Conservation (phyloP, 2,797 vertebrate genomes). For the Coregonus suidteri region DNA sequence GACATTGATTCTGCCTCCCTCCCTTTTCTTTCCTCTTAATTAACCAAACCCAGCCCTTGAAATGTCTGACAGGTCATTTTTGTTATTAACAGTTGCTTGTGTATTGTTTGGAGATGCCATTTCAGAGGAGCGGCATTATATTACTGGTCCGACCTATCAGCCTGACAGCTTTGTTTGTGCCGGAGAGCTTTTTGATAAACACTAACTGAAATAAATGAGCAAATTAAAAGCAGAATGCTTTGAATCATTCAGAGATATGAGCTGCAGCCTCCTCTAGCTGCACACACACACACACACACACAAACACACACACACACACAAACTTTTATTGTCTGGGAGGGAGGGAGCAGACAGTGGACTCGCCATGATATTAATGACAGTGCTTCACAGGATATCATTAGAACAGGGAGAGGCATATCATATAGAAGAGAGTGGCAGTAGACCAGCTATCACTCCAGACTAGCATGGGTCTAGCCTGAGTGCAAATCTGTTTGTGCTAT, state of each 20-base stretch:
- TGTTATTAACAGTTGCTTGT: background rate
- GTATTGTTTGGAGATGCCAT: background rate
- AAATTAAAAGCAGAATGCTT: constrained; percentile 7
- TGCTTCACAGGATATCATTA: background rate
- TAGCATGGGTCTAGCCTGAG: background rate
- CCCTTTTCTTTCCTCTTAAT: background rate
- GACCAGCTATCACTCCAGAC: background rate
- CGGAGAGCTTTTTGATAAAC: constrained; percentile 6
- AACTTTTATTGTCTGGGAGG: too few species aligned
- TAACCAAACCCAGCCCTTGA: background rate
- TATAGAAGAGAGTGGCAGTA: background rate
- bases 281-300: background rate
- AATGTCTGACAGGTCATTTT: background rate
- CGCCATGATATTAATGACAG: background rate
- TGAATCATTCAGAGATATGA: constrained; percentile 33
- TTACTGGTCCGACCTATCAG: background rate
- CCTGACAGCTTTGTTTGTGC: constrained; percentile 3
- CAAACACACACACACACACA: background rate
- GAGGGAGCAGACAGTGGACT: too few species aligned
- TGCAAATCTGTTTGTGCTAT: background rate
- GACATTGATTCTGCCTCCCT: background rate
- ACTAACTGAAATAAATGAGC: constrained; percentile 11
- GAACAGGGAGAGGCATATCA: background rate
- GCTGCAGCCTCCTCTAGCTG: constrained; percentile 20
- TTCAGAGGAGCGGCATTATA: background rate